phyloP scores from a whole-genome alignment of 2,888 invertebrate species.

The Halictus quadricinctus region DNA sequence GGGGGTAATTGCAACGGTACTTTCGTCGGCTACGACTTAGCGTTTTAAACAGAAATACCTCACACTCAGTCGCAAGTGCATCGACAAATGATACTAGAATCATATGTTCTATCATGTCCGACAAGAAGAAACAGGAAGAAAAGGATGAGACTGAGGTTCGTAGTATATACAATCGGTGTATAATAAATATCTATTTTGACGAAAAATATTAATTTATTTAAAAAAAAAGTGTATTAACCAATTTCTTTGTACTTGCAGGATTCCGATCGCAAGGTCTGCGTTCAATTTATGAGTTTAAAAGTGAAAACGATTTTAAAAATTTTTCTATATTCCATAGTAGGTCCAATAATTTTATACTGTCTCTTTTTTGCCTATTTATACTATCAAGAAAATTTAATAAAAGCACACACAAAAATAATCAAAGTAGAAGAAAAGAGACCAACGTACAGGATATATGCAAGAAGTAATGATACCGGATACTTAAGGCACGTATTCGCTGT shows the following conservation, averaged over 20 bases:
- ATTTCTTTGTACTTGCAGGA: constrained; percentile 47
- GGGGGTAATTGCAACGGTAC: constrained; percentile 71
- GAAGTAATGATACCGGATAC: constrained; percentile 86
- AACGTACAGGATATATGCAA: constrained; percentile 86
- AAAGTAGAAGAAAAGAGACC: constrained; percentile 72
- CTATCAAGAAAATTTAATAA: constrained; percentile 59
- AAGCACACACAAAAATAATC: constrained; percentile 5
- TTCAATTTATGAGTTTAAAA: constrained; percentile 68
- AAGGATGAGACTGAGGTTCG: constrained; percentile 42
- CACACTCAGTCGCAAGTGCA: not conserved
- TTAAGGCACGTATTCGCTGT: constrained; percentile 92
- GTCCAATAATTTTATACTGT: constrained; percentile 70
- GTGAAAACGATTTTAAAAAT: constrained; percentile 72
- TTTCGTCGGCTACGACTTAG: constrained; percentile 51
- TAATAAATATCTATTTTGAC: not conserved
- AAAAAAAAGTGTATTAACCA: not conserved
- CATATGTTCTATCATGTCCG: constrained; percentile 49
- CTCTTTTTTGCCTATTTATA: constrained; percentile 66
- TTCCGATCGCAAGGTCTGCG: constrained; percentile 25
- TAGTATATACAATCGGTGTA: not conserved
- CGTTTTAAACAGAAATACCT: constrained; percentile 18
- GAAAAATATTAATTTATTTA: not conserved
- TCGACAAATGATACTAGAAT: constrained; percentile 33
- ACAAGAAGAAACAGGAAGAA: constrained; percentile 34
- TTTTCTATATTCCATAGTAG: constrained; percentile 68